phyloP scores from a whole-genome alignment of 2,888 invertebrate species.

The Trissolcus brochymenae region DNA sequence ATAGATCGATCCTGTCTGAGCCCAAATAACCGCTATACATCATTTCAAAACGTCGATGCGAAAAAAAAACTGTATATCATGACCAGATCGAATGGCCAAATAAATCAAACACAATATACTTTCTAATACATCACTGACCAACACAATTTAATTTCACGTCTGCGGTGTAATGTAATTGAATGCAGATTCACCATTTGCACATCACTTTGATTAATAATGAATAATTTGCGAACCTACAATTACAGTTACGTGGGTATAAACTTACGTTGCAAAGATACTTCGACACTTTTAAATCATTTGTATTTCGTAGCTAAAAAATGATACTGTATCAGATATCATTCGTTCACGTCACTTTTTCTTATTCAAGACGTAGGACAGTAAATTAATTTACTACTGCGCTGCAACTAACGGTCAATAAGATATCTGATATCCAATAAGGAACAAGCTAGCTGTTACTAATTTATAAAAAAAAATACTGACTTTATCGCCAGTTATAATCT shows the following conservation, averaged over 20 bases:
- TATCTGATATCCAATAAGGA: slow-evolving; percentile 54
- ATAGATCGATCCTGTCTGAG: slow-evolving; percentile 4
- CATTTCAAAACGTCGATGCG: slow-evolving; percentile 13
- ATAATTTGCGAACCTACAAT: too few relatives aligned
- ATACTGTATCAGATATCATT: slow-evolving; percentile 11
- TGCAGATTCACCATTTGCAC: neutral
- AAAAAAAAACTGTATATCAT: slow-evolving; percentile 21
- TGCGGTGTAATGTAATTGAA: slow-evolving; percentile 22
- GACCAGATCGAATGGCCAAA: slow-evolving; percentile 19
- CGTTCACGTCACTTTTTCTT: slow-evolving; percentile 50
- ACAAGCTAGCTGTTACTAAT: too few relatives aligned
- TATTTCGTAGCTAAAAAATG: too few relatives aligned
- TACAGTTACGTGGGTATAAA: too few relatives aligned
- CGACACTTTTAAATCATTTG: too few relatives aligned
- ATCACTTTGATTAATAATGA: too few relatives aligned
- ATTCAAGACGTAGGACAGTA: slow-evolving; percentile 39
- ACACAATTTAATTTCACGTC: slow-evolving; percentile 13
- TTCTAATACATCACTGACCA: slow-evolving; percentile 25
- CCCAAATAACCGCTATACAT: neutral
- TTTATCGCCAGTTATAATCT: too few relatives aligned
- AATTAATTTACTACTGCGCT: slow-evolving; percentile 58
- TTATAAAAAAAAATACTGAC: too few relatives aligned
- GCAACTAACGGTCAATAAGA: slow-evolving; percentile 42
- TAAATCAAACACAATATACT: slow-evolving; percentile 27
- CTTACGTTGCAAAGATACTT: too few relatives aligned